Evolutionary conservation across 2,888 invertebrate genomes (phyloP), one percentile per base, ranked within the genome.

Genomic region (Caenorhabditis panamensis): DNA sequence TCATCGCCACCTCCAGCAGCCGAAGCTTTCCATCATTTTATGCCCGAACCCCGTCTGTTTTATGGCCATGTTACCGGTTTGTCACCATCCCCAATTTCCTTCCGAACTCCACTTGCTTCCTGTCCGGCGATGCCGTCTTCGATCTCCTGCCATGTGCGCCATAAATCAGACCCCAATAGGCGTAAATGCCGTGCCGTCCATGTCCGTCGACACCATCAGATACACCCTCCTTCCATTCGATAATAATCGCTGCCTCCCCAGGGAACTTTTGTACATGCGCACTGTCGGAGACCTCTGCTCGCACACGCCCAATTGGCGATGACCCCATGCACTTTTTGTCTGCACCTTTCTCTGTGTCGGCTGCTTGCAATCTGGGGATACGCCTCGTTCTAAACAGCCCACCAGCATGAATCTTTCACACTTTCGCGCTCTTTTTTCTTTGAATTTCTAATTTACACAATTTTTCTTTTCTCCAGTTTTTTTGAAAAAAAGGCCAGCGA

Each of bases 281-380:
- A 16, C 18, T 26, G 18, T 53, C 58, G 22, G 36, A n/a, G n/a
- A n/a, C n/a, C 53, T 53, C 64, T 67, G 66, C 66, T 78, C 72
- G 53, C 36, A 61, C 54, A 72, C 79, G 72, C 66, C 67, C 67
- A 66, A 73, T 73, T 73, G 49, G 51, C 64, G 49, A 31, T 73
- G 73, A 73, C 73, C 73, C 73, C 72, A 58, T 73, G 73, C 73
- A 73, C 73, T 73, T 73, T 73, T 64, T 73, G 20, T 47, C 31
- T 13, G 8, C 54, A n/a, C 8, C 54, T 13, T 2, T 47, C 31
- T 6, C 20, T 47, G 2, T 54, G 28, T 71, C 61, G 59, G 24
- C n/a, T n/a, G 31, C 4, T 41, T 71, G 24, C 62, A 31, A 68
- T 68, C 31, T 41, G 13, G 64, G 58, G 63, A 73, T 64, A 58